Evolutionary conservation across 2,888 invertebrate genomes (phyloP), one percentile per base, ranked within the genome.

Genomic region (Sepiola atlantica): DNA sequence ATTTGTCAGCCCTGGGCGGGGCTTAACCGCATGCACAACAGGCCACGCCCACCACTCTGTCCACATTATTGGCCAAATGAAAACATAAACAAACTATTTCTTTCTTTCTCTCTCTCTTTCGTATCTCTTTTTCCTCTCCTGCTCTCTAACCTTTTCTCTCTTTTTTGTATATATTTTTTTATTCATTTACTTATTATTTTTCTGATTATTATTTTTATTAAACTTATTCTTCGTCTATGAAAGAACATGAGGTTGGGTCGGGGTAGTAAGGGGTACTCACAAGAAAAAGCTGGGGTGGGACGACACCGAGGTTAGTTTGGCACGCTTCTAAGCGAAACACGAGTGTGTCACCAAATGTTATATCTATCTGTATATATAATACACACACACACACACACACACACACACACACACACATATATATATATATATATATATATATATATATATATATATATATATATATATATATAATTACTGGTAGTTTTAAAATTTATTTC

Each of bases 51-150:
- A 92, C 35, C 35, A 28, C n/a, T 55, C 14, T 77, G 92, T 54
- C 92, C 35, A 35, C 92, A 54, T n/a, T n/a, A n/a, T 54, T 55
- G 45, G 92, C 35, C 92, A 35, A 92, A 92, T 92, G 92, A 92
- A 92, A 92, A 92, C 45, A 92, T 92, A 92, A 92, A 92, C 92
- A 92, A 92, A 55, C 54, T 28, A 92, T 92, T 77, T 77, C 77
- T 77, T 77, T 77, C 77, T 77, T 77, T 77, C 14, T 12, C 16
- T 77, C 77, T n/a, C 77, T n/a, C 77, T 16, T n/a, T 77, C 77
- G n/a, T 55, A 16, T 16, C 32, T 18, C 18, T 6, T 77, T 77
- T 77, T n/a, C n/a, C n/a, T n/a, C n/a, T n/a, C 16, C 10, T n/a
- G 10, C 28, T 77, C n/a, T 16, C n/a, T 14, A n/a, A n/a, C n/a